A percentile compares a stretch with the other conserved stretches of the same genome.
Evolutionary conservation across 2,797 vertebrate genomes (phyloP).

Genomic region (Gymnothorax reevesii): DNA sequence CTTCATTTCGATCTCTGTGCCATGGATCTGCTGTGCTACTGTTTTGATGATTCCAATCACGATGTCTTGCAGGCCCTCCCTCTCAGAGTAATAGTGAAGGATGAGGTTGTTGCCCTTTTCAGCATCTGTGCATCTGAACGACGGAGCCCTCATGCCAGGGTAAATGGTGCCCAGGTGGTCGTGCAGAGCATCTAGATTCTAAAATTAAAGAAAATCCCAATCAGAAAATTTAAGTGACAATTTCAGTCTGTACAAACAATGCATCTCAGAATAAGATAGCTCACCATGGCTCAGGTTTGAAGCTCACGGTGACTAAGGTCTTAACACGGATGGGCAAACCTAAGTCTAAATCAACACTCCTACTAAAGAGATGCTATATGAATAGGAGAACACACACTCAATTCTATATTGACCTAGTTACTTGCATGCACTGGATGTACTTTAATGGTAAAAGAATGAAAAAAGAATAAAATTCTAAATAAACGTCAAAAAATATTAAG

Average conservation of each 20-base stretch:
- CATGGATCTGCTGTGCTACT: conserved; percentile 96
- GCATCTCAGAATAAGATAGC: too few species aligned
- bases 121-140: conserved; percentile 95
- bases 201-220: conserved; percentile 38
- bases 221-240: background rate
- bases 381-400: too few species aligned
- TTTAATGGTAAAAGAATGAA: background rate
- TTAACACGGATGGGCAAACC: background rate
- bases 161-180: conserved; percentile 99
- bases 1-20: conserved; percentile 99
- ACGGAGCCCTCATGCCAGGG: conserved; percentile 96
- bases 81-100: conserved; percentile 97
- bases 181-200: conserved; percentile 96
- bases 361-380: too few species aligned
- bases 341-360: background rate
- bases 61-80: conserved; percentile 97
- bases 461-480: background rate
- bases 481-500: background rate
- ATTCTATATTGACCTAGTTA: background rate
- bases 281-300: too few species aligned
- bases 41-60: conserved; percentile 99
- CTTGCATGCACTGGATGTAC: background rate
- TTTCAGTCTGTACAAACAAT: too few species aligned
- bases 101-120: conserved; percentile 96
- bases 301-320: too few species aligned